Evolutionary conservation across 2,113 vertebrate species (phyloP), one percentile per base, ranked within the genome.

Genomic region (Dromiciops gliroides): DNA sequence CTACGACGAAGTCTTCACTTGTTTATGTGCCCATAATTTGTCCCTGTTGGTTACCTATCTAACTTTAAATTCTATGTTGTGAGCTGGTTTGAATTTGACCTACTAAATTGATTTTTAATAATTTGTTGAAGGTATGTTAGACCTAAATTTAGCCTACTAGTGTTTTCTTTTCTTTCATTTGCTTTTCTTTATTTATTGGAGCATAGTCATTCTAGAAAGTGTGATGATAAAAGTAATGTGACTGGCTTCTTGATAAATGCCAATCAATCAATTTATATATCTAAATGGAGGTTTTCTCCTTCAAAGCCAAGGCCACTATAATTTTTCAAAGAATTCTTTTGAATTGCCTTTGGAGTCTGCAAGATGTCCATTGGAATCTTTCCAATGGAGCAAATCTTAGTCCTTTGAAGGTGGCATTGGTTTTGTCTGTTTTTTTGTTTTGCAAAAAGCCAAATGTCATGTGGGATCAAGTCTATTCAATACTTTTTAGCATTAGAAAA

Each of bases 71-170:
- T 96, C 53, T 75, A 22, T 95, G 60, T 93, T 96, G 37, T 12
- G 96, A 60, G 83, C 91, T 75, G 53, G 22, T 94, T 67, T 93
- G 48, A 88, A 48, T 51, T 96, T 47, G 91, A 2, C 8, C 89
- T 95, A 48, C 48, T 93, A 89, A 96, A 53, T 90, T 44, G 89
- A n/a, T 11, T 95, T 93, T 31, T 53, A 91, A 94, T 51, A 94
- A 60, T 94, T 94, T 8, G 44, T 94, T 92, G 51, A 89, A 11
- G 50, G n/a, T 83, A 31, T 93, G 94, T 49, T 93, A 95, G 89
- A 92, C 37, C 75, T 56, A 19, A 95, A 3, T 56, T 0, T 48
- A 91, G n/a, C 22, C 50, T 52, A 24, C n/a, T 23, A 91, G 8
- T 9, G 37, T 92, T 56, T 26, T 56, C 11, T 1, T 56, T 56